phyloP scores from a whole-genome alignment of 2,888 invertebrate species.

The Leucophenga maculata region DNA sequence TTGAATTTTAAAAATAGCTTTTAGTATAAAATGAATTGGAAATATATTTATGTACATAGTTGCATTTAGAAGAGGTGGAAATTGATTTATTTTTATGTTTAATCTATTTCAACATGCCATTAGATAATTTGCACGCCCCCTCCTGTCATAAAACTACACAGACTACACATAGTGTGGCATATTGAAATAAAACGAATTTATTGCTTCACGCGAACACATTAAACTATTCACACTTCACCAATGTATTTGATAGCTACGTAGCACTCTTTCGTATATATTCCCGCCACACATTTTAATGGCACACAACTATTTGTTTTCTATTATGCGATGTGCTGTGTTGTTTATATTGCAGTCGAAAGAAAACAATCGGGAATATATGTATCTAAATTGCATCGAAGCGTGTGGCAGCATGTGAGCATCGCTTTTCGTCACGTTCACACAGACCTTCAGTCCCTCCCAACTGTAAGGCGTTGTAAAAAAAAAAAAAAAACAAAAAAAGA shows the following conservation, averaged over 20 bases:
- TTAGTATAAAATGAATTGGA: not conserved
- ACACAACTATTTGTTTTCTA: slow-evolving; percentile 13
- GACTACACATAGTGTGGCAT: not conserved
- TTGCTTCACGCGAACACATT: slow-evolving; percentile 9
- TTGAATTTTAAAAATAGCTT: not conserved
- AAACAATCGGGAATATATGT: slow-evolving; percentile 12
- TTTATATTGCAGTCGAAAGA: slow-evolving; percentile 2
- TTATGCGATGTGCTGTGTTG: not conserved
- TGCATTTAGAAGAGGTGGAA: not conserved
- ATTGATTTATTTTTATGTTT: slow-evolving; percentile 13
- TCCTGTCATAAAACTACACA: not conserved
- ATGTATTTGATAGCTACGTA: too few species aligned
- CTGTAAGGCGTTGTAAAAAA: not conserved
- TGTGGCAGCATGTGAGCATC: slow-evolving; percentile 33
- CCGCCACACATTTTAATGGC: slow-evolving; percentile 12
- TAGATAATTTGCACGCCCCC: not conserved
- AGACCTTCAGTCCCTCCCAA: not conserved
- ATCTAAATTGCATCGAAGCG: slow-evolving; percentile 54
- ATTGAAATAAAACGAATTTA: slow-evolving; percentile 11
- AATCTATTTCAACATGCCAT: not conserved
- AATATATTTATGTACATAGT: not conserved
- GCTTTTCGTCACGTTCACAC: slow-evolving; percentile 10
- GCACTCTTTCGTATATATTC: too few species aligned
- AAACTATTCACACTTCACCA: slow-evolving; percentile 2
- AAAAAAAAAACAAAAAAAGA: not conserved